Percentiles rank a stretch among this genome's conserved stretches.
Evolutionary conservation across 2,888 invertebrate genomes (phyloP).

Genomic region (Ennomos erosarius): DNA sequence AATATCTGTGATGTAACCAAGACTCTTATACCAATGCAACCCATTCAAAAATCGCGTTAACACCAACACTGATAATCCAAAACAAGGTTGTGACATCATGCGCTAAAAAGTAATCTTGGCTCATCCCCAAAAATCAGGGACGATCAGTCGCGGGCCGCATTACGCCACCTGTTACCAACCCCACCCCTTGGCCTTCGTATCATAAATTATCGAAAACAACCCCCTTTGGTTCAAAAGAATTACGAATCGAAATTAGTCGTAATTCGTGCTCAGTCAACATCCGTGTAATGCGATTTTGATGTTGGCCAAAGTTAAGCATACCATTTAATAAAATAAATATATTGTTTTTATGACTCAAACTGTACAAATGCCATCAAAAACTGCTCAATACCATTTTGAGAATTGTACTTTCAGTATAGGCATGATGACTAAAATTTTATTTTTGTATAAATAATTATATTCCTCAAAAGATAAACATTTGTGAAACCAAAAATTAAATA

Average conservation of each 20-base stretch:
- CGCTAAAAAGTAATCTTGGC: constrained; percentile 38
- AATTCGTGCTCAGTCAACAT: constrained; percentile 45
- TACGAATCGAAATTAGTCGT: constrained; percentile 36
- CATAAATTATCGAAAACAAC: constrained; percentile 52
- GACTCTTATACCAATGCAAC: too few species aligned
- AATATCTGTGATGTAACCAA: too few species aligned
- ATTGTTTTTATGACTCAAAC: too few species aligned
- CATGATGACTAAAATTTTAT: too few species aligned
- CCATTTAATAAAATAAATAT: too few species aligned
- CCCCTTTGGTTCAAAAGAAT: constrained; percentile 31
- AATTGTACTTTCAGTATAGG: too few species aligned
- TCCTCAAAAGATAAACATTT: too few species aligned
- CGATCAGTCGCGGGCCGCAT: constrained; percentile 57
- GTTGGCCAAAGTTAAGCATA: neutral
- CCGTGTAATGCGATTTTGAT: constrained; percentile 61
- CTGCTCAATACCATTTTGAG: too few species aligned
- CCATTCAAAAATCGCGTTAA: neutral
- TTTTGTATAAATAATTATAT: too few species aligned
- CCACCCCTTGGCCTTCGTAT: constrained; percentile 36
- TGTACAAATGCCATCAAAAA: too few species aligned
- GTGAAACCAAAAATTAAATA: too few species aligned
- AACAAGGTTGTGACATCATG: constrained; percentile 34
- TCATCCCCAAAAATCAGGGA: constrained; percentile 64
- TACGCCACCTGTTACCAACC: constrained; percentile 67
- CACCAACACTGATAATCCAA: constrained; percentile 25